These are phyloP conservation scores for Dromiciops gliroides DNA, from an alignment of 2,113 vertebrate genomes.

Conservation along the genomic window DNA sequence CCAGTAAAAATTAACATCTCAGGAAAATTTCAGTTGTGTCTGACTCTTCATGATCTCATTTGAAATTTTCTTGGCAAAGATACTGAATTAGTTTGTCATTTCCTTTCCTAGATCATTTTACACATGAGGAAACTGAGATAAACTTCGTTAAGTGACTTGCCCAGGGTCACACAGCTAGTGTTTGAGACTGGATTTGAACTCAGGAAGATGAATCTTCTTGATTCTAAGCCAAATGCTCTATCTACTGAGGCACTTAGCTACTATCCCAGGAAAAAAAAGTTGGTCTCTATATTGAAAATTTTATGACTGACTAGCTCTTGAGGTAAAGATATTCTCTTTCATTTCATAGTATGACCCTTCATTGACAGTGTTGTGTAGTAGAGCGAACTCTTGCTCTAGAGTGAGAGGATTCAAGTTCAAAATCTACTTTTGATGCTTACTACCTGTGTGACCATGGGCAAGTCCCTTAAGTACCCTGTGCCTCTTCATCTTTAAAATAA, in stretches of 20 bases:
- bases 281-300: conserved; percentile 35
- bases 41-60: neutral
- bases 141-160: neutral
- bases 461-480: neutral
- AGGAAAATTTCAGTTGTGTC: neutral
- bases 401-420: neutral
- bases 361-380: conserved; percentile 13
- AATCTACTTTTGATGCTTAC: neutral
- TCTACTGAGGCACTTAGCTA: neutral
- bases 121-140: neutral
- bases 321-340: conserved; percentile 11
- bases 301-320: conserved; percentile 49
- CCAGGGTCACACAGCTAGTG: neutral
- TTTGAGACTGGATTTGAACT: neutral
- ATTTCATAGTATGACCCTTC: conserved; percentile 11
- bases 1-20: neutral
- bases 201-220: neutral
- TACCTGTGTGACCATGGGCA: neutral
- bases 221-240: neutral
- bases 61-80: neutral
- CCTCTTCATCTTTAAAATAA: neutral
- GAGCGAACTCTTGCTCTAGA: neutral
- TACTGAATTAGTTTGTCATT: neutral
- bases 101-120: neutral
- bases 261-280: neutral